phyloP scores from a whole-genome alignment of 2,888 invertebrate genomes.

The Gasteruption jaculator region DNA sequence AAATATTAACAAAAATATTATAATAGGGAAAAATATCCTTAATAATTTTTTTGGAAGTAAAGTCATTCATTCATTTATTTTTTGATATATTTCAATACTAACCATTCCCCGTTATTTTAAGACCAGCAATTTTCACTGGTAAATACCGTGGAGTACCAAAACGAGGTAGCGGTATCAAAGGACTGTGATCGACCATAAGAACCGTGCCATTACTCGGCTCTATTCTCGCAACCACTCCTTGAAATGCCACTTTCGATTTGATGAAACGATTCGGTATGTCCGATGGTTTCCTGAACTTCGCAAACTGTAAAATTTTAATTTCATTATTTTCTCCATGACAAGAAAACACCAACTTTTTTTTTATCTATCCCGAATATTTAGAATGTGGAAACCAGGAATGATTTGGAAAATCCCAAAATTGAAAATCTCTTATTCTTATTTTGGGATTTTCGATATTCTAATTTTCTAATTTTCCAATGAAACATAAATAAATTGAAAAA shows the following conservation, averaged over 20 bases:
- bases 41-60: background rate
- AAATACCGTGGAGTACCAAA: conserved; percentile 55
- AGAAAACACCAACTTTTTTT: no score
- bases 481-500: conserved; percentile 9
- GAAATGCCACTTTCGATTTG: conserved; percentile 53
- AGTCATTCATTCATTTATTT: background rate
- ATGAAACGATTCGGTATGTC: conserved; percentile 60
- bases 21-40: background rate
- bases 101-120: conserved; percentile 54
- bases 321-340: no score
- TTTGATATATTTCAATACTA: conserved; percentile 8
- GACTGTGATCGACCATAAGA: conserved; percentile 57
- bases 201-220: conserved; percentile 54
- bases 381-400: no score
- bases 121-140: conserved; percentile 56
- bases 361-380: no score
- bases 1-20: background rate
- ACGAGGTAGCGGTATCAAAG: conserved; percentile 56
- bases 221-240: conserved; percentile 55
- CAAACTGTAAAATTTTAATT: conserved; percentile 51
- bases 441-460: no score
- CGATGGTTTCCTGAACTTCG: conserved; percentile 60
- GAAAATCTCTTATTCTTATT: no score
- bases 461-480: no score
- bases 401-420: no score